phyloP scores from a whole-genome alignment of 2,888 invertebrate species.

The Trichopria drosophilae region DNA sequence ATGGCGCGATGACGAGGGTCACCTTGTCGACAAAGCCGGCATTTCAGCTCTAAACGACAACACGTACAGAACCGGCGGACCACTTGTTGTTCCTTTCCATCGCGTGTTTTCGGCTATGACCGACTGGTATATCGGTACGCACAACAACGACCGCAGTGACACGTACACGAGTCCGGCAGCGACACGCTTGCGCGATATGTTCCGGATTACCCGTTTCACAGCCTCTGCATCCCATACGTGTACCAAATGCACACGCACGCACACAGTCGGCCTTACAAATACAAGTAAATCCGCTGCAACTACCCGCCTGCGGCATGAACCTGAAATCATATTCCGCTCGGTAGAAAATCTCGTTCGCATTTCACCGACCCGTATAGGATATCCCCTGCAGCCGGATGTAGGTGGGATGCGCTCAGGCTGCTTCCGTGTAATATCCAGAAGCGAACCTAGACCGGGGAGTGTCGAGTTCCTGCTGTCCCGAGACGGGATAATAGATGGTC shows the following conservation, averaged over 20 bases:
- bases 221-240: too few relatives aligned
- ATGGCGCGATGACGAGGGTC: too few relatives aligned
- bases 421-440: conserved; percentile 18
- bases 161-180: conserved; percentile 10
- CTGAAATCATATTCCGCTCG: conserved; percentile 42
- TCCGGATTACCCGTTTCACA: too few relatives aligned
- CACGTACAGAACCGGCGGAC: conserved; percentile 34
- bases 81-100: conserved; percentile 48
- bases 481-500: conserved; percentile 36
- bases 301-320: conserved; percentile 11
- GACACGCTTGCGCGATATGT: conserved; percentile 12
- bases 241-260: too few relatives aligned
- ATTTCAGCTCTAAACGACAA: conserved; percentile 17
- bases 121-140: neutral
- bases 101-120: conserved; percentile 31
- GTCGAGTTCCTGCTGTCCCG: conserved; percentile 28
- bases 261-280: too few relatives aligned
- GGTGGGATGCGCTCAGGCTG: conserved; percentile 31
- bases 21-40: too few relatives aligned
- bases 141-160: too few relatives aligned
- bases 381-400: conserved; percentile 35
- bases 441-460: conserved; percentile 4
- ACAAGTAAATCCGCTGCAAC: too few relatives aligned
- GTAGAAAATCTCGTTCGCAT: conserved; percentile 42
- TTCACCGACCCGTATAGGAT: conserved; percentile 36